These are phyloP conservation scores for Mesaphorura yosii DNA, from an alignment of 1,140 invertebrate species.

Conservation along the genomic window DNA sequence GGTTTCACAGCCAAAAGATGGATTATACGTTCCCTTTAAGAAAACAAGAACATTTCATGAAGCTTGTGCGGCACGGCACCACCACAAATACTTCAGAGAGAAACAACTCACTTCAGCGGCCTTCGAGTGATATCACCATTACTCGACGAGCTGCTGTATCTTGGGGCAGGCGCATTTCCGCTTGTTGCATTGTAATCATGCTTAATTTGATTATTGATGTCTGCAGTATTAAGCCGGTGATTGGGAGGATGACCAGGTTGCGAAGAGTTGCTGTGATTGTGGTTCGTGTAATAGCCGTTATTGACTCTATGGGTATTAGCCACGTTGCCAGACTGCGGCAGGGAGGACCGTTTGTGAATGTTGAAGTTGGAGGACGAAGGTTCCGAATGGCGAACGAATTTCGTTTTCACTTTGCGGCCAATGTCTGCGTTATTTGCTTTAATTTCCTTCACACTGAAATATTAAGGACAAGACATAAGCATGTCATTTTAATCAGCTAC, in stretches of 20 bases:
- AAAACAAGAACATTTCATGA: slow-evolving; percentile 4
- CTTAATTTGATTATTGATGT: not conserved
- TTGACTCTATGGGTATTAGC: not conserved
- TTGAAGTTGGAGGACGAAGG: not conserved
- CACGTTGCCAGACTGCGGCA: not conserved
- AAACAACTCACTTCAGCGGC: slow-evolving; percentile 19
- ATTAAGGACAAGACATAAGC: slow-evolving; percentile 1
- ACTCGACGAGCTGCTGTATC: not conserved
- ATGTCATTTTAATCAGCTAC: no score
- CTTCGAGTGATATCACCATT: slow-evolving; percentile 17
- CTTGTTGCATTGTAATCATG: not conserved
- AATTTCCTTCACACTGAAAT: slow-evolving; percentile 72
- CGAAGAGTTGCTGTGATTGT: no score
- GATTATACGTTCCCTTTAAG: slow-evolving; percentile 72
- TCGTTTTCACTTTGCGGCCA: slow-evolving; percentile 67
- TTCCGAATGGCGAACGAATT: slow-evolving; percentile 23
- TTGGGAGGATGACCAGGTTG: no score
- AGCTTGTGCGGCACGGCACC: not conserved
- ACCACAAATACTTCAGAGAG: not conserved
- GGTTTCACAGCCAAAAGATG: slow-evolving; percentile 81
- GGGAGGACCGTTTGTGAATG: not conserved
- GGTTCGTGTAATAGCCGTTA: not conserved
- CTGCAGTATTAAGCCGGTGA: no score
- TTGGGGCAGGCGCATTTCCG: not conserved
- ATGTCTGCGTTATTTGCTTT: slow-evolving; percentile 78